Evolutionary conservation across 2,113 vertebrate genomes (phyloP).

Genomic region (Trinectes maculatus): DNA sequence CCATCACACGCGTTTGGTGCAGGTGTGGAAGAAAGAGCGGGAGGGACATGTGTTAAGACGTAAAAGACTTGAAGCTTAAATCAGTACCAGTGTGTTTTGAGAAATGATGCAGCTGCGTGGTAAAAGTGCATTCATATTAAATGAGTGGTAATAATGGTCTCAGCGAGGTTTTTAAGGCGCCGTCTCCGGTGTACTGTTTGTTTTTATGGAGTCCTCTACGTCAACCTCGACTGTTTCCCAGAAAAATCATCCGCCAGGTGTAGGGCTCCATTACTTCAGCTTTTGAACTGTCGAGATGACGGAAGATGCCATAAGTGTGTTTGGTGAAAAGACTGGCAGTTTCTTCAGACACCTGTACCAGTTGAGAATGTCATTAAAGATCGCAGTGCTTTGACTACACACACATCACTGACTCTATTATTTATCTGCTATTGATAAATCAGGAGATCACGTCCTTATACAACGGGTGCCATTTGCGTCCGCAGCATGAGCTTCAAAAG

Average conservation of each 20-base stretch:
- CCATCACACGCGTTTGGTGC: neutral
- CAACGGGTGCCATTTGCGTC: too few relatives aligned
- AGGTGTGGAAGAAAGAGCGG: neutral
- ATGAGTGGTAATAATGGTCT: constrained; percentile 23
- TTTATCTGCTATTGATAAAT: too few relatives aligned
- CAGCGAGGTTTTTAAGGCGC: constrained; percentile 1
- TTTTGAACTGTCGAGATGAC: constrained; percentile 22
- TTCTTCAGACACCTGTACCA: constrained; percentile 1
- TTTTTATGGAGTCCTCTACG: neutral
- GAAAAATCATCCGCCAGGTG: constrained; percentile 1
- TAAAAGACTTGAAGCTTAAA: neutral
- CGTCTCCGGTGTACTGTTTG: constrained; percentile 13
- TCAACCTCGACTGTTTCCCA: constrained; percentile 13
- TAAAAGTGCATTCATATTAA: constrained; percentile 18
- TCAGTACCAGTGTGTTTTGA: neutral
- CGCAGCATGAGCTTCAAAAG: too few relatives aligned
- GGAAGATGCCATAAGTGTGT: constrained; percentile 11
- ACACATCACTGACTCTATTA: too few relatives aligned
- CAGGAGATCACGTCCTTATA: too few relatives aligned
- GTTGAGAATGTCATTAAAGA: neutral
- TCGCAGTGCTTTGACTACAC: constrained; percentile 1
- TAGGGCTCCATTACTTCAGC: constrained; percentile 21
- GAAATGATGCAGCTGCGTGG: neutral
- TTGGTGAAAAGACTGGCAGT: neutral
- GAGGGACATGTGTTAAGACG: neutral